These are phyloP conservation scores for Drosophila kepulauana DNA, from an alignment of 1,140 invertebrate genomes.

Conservation along the genomic window DNA sequence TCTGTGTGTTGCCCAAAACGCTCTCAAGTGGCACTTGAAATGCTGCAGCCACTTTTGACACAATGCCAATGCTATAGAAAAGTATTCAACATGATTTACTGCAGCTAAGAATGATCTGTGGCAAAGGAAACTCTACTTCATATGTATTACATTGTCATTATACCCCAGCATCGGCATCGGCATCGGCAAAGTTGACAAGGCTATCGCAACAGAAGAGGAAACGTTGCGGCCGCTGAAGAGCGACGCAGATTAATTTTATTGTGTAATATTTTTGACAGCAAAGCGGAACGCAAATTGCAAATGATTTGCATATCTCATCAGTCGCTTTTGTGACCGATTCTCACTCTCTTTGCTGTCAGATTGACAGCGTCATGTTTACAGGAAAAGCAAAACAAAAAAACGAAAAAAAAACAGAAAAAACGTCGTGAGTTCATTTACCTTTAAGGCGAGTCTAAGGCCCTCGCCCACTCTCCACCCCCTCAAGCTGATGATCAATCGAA, in stretches of 20 bases:
- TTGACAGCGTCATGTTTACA: conserved; percentile 46
- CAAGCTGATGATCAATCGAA: not conserved
- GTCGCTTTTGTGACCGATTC: conserved; percentile 13
- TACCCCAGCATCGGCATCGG: not conserved
- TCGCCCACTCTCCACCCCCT: not conserved
- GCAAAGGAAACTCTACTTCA: too few species aligned
- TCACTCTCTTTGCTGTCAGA: not conserved
- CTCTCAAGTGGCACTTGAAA: not conserved
- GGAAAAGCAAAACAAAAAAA: conserved; percentile 51
- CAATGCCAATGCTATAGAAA: too few species aligned
- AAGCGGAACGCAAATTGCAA: conserved; percentile 36
- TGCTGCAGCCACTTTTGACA: too few species aligned
- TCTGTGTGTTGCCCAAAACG: not conserved
- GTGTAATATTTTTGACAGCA: conserved; percentile 57
- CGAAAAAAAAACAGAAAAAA: conserved; percentile 4
- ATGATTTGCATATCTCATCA: conserved; percentile 38
- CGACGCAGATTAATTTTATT: conserved; percentile 39
- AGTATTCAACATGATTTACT: too few species aligned
- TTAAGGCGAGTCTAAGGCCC: conserved; percentile 44
- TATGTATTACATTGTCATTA: not conserved
- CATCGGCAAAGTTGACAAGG: not conserved
- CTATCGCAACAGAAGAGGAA: not conserved
- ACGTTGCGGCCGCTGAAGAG: not conserved
- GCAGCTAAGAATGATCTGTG: too few species aligned
- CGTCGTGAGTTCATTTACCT: conserved; percentile 51